A percentile compares a stretch with the other conserved stretches of the same genome.
phyloP scores from a whole-genome alignment of 2,113 vertebrate genomes.

The Apeltes quadracus region DNA sequence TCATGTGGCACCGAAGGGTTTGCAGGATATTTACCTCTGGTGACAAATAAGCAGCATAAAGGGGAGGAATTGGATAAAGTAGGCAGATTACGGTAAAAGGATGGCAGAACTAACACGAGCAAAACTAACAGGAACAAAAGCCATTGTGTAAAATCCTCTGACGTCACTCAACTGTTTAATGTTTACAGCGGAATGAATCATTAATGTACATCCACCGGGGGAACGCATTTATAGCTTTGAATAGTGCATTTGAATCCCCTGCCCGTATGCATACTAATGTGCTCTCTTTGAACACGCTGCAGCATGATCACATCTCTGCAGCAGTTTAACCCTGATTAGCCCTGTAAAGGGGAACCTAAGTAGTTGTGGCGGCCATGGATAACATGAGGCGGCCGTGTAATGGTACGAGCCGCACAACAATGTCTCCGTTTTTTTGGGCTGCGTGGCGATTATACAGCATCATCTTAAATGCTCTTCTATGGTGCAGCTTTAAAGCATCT shows the following conservation, averaged over 20 bases:
- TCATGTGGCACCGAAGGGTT: constrained; percentile 21
- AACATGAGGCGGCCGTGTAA: neutral
- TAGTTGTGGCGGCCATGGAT: neutral
- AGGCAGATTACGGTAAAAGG: neutral
- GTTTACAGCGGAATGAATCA: neutral
- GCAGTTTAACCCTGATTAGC: constrained; percentile 45
- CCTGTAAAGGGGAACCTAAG: constrained; percentile 6
- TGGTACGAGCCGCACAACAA: neutral
- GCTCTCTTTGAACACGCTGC: constrained; percentile 12
- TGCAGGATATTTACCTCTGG: constrained; percentile 39
- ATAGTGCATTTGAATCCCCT: constrained; percentile 30
- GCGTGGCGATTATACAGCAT: constrained; percentile 3
- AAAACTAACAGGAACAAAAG: neutral
- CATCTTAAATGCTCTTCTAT: neutral
- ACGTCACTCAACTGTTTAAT: neutral
- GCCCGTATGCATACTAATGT: constrained; percentile 47
- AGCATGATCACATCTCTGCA: constrained; percentile 45
- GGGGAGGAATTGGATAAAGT: constrained; percentile 21
- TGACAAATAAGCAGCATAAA: constrained; percentile 35
- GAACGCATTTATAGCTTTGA: constrained; percentile 47
- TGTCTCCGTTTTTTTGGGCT: neutral
- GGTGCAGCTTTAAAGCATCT: neutral
- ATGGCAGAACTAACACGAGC: no score
- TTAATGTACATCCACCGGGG: neutral
- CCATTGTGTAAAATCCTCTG: neutral